Evolutionary conservation across 2,888 invertebrate genomes (phyloP).

Genomic region (Eupithecia vulgata): DNA sequence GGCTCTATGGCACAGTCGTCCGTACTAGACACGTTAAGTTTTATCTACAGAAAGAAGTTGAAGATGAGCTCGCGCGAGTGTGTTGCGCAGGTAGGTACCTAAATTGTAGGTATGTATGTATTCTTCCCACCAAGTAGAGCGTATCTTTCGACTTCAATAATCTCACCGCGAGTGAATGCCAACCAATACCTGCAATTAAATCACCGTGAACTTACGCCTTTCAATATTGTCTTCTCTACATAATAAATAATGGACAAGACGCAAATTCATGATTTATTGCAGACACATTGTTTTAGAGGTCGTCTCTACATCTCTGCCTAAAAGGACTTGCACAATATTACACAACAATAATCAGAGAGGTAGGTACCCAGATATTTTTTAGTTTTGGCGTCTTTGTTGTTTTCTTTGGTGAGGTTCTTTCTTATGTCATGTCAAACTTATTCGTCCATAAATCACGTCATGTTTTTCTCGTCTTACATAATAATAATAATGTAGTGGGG

Average conservation of each 20-base stretch:
- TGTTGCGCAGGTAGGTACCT: not conserved
- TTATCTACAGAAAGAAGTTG: not conserved
- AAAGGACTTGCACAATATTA: not conserved
- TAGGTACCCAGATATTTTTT: too few species aligned
- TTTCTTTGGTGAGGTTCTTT: too few species aligned
- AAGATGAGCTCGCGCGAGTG: not conserved
- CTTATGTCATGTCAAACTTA: too few species aligned
- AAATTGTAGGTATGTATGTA: too few species aligned
- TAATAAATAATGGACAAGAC: too few species aligned
- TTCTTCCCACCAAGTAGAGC: constrained; percentile 26
- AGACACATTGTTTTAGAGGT: not conserved
- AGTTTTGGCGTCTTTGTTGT: too few species aligned
- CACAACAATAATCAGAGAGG: too few species aligned
- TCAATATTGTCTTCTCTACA: not conserved
- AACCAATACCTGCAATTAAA: constrained; percentile 21
- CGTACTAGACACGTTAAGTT: too few species aligned
- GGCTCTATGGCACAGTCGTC: too few species aligned
- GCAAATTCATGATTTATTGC: not conserved
- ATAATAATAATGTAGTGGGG: too few species aligned
- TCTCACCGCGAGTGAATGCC: constrained; percentile 25
- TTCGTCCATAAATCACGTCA: too few species aligned
- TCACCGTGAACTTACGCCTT: constrained; percentile 8
- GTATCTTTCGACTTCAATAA: constrained; percentile 11
- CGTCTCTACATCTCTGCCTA: not conserved
- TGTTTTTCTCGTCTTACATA: too few species aligned